Base-by-base conservation (phyloP, 2,113 vertebrate species). In the Neomonachus schauinslandi region DNA sequence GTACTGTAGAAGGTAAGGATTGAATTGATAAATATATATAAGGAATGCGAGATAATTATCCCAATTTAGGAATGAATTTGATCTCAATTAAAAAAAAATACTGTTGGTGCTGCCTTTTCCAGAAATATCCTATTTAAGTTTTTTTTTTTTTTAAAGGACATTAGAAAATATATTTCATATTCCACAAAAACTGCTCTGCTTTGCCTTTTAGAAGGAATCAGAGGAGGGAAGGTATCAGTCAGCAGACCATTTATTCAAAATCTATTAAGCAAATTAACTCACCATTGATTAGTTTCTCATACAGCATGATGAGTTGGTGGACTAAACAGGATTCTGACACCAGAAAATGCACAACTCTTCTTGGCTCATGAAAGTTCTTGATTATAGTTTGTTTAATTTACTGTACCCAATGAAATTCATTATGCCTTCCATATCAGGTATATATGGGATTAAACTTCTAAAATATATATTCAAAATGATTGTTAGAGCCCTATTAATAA, bases 231-330 rank as follows among this genome's bases (percentile, higher is more conserved):
- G 4, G 28, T 63, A 85, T 2, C 14, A 94, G 2, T 55, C 28
- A 96, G 79, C 49, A 76, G 33, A 89, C 15, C 28, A 95, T 90
- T 95, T 88, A 72, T 95, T 97, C 72, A 88, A 96, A 98, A 97
- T 94, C 22, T 95, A 61, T 95, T 97, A 92, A 97, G 84, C 36
- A 85, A 94, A 98, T 74, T 93, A 98, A 97, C 67, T 91, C 8
- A 53, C 4, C 57, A 97, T 94, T 94, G 83, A 94, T 97, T 98
- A 85, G 13, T 76, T 93, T 82, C n/a, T 59, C 4, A 31, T 84
- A 53, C 0, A 57, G 46, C 28, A 39, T 5, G 49, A 69, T 36
- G 67, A 95, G 1, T 0, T 92, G 28, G 77, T 88, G 69, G 83
- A 92, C 63, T 74, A 83, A 26, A 26, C 76, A 79, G n/a, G 0